These are phyloP conservation scores for Sphaerophoria taeniata DNA, from an alignment of 2,888 invertebrate species.

Conservation along the genomic window DNA sequence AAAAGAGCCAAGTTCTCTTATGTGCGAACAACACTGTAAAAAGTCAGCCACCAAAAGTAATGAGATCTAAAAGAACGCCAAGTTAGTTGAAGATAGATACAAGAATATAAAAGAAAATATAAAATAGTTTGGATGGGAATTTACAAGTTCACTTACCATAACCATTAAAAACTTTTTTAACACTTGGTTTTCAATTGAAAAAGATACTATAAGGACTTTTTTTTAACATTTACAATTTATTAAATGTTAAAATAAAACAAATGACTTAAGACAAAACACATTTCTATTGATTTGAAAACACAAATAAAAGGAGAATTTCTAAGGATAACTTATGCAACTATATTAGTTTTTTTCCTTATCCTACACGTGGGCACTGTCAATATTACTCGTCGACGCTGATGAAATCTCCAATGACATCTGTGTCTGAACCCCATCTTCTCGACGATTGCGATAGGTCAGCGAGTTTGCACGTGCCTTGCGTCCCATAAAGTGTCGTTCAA, in stretches of 20 bases:
- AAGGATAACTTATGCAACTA: slow-evolving; percentile 43
- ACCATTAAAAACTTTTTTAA: no score
- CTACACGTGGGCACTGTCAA: slow-evolving; percentile 79
- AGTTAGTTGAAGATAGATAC: no score
- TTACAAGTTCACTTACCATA: no score
- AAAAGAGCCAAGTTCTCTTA: no score
- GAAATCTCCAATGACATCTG: slow-evolving; percentile 88
- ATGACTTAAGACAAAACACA: slow-evolving; percentile 41
- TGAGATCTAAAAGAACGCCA: no score
- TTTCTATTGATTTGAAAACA: slow-evolving; percentile 35
- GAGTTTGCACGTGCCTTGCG: slow-evolving; percentile 90
- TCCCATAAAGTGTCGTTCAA: slow-evolving; percentile 91
- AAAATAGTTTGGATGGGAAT: no score
- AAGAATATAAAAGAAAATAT: no score
- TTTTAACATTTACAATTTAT: slow-evolving; percentile 43
- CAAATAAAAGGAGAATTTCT: slow-evolving; percentile 39
- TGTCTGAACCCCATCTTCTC: slow-evolving; percentile 89
- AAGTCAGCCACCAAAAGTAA: no score
- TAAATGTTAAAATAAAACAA: slow-evolving; percentile 42
- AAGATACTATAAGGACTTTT: slow-evolving; percentile 1
- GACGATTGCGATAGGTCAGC: slow-evolving; percentile 86
- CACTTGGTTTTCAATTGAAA: background rate
- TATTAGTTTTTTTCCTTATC: slow-evolving; percentile 6
- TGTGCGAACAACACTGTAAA: no score
- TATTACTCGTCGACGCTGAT: slow-evolving; percentile 79